Evolutionary conservation across 2,797 vertebrate genomes (phyloP).

Genomic region (Sebastes itinus): DNA sequence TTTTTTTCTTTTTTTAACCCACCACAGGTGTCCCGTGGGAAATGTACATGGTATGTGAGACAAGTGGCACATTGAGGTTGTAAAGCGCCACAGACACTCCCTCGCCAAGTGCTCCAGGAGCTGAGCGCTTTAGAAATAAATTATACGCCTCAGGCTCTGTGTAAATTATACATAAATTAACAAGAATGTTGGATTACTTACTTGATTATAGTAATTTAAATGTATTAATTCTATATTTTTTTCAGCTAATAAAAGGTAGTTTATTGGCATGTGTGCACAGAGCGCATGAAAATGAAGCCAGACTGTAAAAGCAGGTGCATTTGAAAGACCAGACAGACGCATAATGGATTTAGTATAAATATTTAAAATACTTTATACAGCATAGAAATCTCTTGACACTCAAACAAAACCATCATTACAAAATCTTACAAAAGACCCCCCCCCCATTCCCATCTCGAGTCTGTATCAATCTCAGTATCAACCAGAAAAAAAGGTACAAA

Average conservation of each 20-base stretch:
- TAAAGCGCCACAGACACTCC: conserved; percentile 5
- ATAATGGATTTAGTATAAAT: conserved; percentile 80
- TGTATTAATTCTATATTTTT: conserved; percentile 5
- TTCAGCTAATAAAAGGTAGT: background rate
- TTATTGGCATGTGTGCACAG: background rate
- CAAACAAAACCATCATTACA: conserved; percentile 79
- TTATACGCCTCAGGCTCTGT: conserved; percentile 4
- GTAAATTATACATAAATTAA: conserved; percentile 21
- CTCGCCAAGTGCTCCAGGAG: conserved; percentile 1
- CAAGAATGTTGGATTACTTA: conserved; percentile 2
- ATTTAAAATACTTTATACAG: conserved; percentile 87
- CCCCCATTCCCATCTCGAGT: conserved; percentile 31
- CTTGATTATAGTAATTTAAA: background rate
- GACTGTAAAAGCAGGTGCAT: conserved; percentile 22
- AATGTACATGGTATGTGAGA: conserved; percentile 52
- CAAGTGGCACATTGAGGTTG: conserved; percentile 41
- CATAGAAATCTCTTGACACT: conserved; percentile 85
- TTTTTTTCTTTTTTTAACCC: conserved; percentile 38
- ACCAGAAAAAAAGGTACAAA: conserved; percentile 76
- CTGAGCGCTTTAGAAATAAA: conserved; percentile 19
- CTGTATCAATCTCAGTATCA: conserved; percentile 71
- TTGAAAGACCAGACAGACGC: conserved; percentile 71
- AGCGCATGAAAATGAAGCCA: conserved; percentile 7
- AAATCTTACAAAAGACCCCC: conserved; percentile 82
- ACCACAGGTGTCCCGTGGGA: conserved; percentile 72